Conservation (phyloP, 1,140 invertebrate species). For the Euura saliciscinereae region DNA sequence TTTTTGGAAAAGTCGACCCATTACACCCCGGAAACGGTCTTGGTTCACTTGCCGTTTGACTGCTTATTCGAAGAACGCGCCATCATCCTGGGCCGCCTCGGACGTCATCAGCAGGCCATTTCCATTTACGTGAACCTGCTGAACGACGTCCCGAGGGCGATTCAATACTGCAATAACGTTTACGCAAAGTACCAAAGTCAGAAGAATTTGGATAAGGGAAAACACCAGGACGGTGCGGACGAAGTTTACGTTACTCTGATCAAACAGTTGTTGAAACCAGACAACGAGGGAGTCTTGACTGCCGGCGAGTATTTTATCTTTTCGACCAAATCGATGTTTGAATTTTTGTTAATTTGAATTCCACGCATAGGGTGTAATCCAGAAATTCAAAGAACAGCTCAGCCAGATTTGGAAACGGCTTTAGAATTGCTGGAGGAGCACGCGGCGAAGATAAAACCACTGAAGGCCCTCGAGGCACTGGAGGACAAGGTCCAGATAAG, state of each 20-base stretch:
- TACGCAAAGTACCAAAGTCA: slow-evolving; percentile 53
- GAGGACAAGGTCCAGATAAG: slow-evolving; percentile 77
- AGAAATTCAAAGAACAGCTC: slow-evolving; percentile 58
- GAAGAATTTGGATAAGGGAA: slow-evolving; percentile 43
- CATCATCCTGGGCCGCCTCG: slow-evolving; percentile 86
- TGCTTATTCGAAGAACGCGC: slow-evolving; percentile 92
- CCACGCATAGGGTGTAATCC: slow-evolving; percentile 57
- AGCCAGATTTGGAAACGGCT: slow-evolving; percentile 78
- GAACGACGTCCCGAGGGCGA: slow-evolving; percentile 81
- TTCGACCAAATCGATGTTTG: slow-evolving; percentile 46
- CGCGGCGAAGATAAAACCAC: slow-evolving; percentile 80
- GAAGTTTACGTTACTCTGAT: slow-evolving; percentile 73
- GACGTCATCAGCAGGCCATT: slow-evolving; percentile 88
- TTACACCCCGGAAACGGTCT: slow-evolving; percentile 87
- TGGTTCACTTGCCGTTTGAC: slow-evolving; percentile 87
- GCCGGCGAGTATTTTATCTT: slow-evolving; percentile 40
- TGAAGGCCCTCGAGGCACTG: slow-evolving; percentile 74
- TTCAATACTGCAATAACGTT: slow-evolving; percentile 83
- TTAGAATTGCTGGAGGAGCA: slow-evolving; percentile 81
- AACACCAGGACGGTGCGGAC: slow-evolving; percentile 55
- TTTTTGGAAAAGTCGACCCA: slow-evolving; percentile 85
- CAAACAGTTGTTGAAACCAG: slow-evolving; percentile 68
- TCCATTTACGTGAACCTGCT: slow-evolving; percentile 87
- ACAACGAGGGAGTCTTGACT: slow-evolving; percentile 54
- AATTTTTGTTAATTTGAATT: slow-evolving; percentile 66